Conservation (phyloP, 2,797 vertebrate genomes). For the Tenualosa thibaudeaui region DNA sequence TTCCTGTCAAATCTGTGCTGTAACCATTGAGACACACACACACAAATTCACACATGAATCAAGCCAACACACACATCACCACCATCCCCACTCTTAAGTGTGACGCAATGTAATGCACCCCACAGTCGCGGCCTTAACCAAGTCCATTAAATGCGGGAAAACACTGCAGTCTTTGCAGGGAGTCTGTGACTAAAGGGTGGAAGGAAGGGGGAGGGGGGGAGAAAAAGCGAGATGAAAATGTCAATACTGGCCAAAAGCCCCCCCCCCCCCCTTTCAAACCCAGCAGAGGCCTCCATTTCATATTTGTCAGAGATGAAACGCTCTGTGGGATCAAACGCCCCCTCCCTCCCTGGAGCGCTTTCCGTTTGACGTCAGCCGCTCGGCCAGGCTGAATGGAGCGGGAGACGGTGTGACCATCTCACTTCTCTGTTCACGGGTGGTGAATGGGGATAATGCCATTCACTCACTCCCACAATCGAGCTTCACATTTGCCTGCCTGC, state of each 20-base stretch:
- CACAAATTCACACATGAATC: neutral
- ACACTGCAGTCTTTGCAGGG: neutral
- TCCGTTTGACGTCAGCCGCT: constrained; percentile 1
- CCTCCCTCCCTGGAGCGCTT: neutral
- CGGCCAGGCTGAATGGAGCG: neutral
- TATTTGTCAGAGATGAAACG: neutral
- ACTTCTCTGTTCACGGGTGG: neutral
- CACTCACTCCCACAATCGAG: constrained; percentile 1
- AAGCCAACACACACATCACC: neutral
- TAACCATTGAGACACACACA: neutral
- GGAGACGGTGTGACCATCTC: neutral
- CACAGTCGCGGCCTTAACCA: neutral
- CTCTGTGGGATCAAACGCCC: constrained; percentile 10
- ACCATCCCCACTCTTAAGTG: neutral
- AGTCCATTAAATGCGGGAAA: neutral
- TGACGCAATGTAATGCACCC: neutral
- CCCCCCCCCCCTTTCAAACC: neutral
- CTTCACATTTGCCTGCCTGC: neutral
- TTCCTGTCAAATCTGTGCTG: neutral
- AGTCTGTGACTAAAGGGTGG: neutral
- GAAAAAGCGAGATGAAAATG: neutral
- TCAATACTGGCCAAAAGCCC: neutral
- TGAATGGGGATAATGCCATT: neutral
- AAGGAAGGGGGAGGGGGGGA: no score
- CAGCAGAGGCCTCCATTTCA: neutral